Evolutionary conservation across 2,797 vertebrate species (phyloP), one percentile per base, ranked within the genome.

Genomic region (Peromyscus nudipes): DNA sequence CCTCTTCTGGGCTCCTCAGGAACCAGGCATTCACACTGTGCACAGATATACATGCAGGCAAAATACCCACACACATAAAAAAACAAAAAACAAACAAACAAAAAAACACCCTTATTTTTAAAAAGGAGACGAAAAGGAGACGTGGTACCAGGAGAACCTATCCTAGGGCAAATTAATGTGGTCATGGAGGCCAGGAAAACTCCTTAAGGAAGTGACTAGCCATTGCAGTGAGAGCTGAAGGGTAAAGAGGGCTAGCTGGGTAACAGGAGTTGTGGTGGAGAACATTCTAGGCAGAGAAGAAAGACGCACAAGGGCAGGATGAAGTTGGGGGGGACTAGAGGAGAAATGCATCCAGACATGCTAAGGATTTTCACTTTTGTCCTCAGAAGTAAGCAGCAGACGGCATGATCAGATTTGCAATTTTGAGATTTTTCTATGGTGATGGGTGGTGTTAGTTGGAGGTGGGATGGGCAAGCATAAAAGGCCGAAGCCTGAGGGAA

Each of bases 401-500:
- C 69, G 46, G 90, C 27, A 43, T 21, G 46, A 69, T 91, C 52
- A 84, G 29, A 89, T 49, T 43, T 67, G 71, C 81, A 31, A 37
- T 96, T 93, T 91, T 91, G 71, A 84, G 37, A 62, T 14, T 75
- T 9, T 69, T 91, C 65, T 93, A 60, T 84, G 40, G 64, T 91
- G 67, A 65, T 60, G 86, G 79, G 67, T 92, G 46, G 89, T 29
- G 10, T 67, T 92, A 91, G 79, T 0, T 0, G 82, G 37, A 27
- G 67, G 62, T 60, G 52, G 60, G 49, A 40, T 52, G 85, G 62
- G 49, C 80, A 40, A 77, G 60, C 49, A 27, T 84, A 43, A 89
- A 82, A 89, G 77, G 84, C 55, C 19, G 52, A 94, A 62, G 73
- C 64, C 84, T 84, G 40, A 57, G 79, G 69, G 37, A 86, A 93